These are phyloP conservation scores for Noturus placidus DNA, from an alignment of 2,113 vertebrate species.

Conservation along the genomic window DNA sequence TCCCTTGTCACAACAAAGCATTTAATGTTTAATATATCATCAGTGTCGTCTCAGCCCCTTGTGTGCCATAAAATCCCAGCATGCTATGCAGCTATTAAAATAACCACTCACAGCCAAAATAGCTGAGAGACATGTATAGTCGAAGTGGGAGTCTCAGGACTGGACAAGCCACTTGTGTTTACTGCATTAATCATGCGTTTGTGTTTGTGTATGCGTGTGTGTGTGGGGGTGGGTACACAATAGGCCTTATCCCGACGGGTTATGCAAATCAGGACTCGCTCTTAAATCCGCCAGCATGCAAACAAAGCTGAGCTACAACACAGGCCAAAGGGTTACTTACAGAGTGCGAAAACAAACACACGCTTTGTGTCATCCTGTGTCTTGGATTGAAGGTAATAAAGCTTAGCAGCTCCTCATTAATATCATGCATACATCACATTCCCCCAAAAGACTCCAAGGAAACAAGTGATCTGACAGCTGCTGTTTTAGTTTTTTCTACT, in stretches of 20 bases:
- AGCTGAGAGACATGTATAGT: slow-evolving; percentile 49
- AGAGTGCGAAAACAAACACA: not conserved
- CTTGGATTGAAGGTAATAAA: not conserved
- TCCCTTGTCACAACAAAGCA: not conserved
- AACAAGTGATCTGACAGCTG: slow-evolving; percentile 58
- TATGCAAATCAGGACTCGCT: slow-evolving; percentile 39
- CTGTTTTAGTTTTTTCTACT: slow-evolving; percentile 49
- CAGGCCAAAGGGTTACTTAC: not conserved
- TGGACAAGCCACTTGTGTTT: slow-evolving; percentile 5
- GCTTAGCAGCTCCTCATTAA: slow-evolving; percentile 1
- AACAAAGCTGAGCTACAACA: slow-evolving; percentile 15
- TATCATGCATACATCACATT: not conserved
- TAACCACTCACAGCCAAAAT: slow-evolving; percentile 58
- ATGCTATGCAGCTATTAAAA: slow-evolving; percentile 56
- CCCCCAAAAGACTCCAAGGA: slow-evolving; percentile 37
- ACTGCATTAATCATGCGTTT: slow-evolving; percentile 3
- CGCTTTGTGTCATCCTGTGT: not conserved
- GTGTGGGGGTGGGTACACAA: slow-evolving; percentile 2
- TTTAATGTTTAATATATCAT: slow-evolving; percentile 4
- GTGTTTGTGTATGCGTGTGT: not conserved
- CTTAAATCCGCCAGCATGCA: not conserved
- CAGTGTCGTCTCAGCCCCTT: slow-evolving; percentile 20
- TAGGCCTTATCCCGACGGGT: slow-evolving; percentile 1
- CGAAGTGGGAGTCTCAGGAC: slow-evolving; percentile 53
- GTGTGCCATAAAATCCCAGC: slow-evolving; percentile 38